Conservation (phyloP, 2,888 invertebrate species). For the Eupithecia exiguata region DNA sequence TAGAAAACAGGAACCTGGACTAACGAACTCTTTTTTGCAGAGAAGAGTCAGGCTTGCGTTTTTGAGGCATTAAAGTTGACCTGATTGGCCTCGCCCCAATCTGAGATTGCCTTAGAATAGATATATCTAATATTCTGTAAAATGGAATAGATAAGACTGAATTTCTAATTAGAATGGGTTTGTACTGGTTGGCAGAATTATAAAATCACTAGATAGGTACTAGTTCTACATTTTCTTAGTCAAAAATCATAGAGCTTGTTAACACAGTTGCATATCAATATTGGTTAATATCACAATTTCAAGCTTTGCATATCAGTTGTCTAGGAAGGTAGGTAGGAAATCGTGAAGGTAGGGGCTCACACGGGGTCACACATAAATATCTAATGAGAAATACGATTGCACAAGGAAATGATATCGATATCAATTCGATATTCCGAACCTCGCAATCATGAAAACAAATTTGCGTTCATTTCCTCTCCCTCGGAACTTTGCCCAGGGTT, state of each 20-base stretch:
- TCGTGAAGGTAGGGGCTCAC: conserved; percentile 66
- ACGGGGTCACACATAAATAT: conserved; percentile 75
- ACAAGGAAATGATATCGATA: conserved; percentile 78
- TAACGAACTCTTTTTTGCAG: too few relatives aligned
- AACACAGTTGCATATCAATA: not conserved
- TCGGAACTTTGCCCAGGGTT: conserved; percentile 63
- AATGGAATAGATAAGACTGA: too few relatives aligned
- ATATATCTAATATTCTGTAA: too few relatives aligned
- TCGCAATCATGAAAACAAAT: conserved; percentile 83
- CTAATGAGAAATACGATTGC: conserved; percentile 77
- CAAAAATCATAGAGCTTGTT: not conserved
- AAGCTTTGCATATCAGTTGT: conserved; percentile 27
- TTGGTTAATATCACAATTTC: not conserved
- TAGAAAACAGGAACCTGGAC: too few relatives aligned
- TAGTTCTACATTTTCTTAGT: not conserved
- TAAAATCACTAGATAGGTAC: too few relatives aligned
- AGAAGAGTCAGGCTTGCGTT: too few relatives aligned
- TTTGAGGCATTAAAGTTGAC: too few relatives aligned
- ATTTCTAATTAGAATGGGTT: too few relatives aligned
- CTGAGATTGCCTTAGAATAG: too few relatives aligned
- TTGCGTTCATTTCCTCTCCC: conserved; percentile 81
- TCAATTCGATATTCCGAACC: conserved; percentile 77
- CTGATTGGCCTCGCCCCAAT: too few relatives aligned
- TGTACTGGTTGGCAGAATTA: too few relatives aligned
- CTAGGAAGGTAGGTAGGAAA: conserved; percentile 36